Conservation (phyloP, 2,797 vertebrate species). For the Intellagama lesueurii region DNA sequence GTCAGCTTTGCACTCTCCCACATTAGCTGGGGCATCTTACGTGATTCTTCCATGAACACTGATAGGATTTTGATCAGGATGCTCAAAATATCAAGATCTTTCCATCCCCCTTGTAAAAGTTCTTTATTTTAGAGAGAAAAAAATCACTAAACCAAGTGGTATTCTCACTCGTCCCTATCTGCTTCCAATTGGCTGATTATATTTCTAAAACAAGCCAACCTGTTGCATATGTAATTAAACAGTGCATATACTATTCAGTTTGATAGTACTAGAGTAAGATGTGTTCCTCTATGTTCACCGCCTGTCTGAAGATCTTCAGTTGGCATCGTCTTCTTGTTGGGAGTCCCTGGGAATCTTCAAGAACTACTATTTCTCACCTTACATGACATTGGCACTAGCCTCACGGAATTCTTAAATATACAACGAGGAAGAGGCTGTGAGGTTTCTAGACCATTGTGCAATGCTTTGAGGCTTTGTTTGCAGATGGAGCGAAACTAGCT, state of each 20-base stretch:
- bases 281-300: not conserved
- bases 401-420: not conserved
- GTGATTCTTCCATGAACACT: too few species aligned
- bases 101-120: not conserved
- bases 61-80: too few species aligned
- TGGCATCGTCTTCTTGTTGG: not conserved
- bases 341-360: not conserved
- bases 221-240: not conserved
- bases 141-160: not conserved
- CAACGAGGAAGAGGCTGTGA: not conserved
- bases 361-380: not conserved
- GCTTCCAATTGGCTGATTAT: not conserved
- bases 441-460: conserved; percentile 19
- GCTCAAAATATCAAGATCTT: not conserved
- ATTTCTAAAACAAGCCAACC: not conserved
- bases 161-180: not conserved
- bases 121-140: not conserved
- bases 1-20: too few species aligned
- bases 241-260: not conserved
- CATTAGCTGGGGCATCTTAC: too few species aligned
- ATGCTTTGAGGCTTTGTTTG: conserved; percentile 1
- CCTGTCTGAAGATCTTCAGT: not conserved
- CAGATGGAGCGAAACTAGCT: conserved; percentile 20
- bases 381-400: not conserved
- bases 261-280: not conserved